These are phyloP conservation scores for Sycophila texana DNA, from an alignment of 2,888 invertebrate genomes.

Conservation along the genomic window DNA sequence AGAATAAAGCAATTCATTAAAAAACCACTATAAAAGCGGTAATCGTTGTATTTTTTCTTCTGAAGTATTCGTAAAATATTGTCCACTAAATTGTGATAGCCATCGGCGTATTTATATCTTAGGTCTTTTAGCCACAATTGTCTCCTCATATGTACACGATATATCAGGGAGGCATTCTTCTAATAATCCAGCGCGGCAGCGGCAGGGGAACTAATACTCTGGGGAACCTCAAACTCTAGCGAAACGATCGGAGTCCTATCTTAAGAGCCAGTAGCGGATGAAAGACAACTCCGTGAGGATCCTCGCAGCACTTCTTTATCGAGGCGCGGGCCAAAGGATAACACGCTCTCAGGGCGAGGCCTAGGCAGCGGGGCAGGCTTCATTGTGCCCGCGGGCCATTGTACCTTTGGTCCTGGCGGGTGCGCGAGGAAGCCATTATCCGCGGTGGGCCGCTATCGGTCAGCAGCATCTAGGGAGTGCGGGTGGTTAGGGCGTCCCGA, in stretches of 20 bases:
- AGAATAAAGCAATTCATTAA: no score
- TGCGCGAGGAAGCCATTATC: conserved; percentile 64
- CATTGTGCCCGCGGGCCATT: conserved; percentile 32
- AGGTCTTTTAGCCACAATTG: background rate
- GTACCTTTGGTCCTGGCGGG: conserved; percentile 1
- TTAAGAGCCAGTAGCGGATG: background rate
- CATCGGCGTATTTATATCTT: conserved; percentile 6
- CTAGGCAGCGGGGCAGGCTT: background rate
- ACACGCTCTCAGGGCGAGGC: background rate
- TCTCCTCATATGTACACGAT: no score
- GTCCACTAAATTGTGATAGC: background rate
- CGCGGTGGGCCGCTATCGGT: conserved; percentile 67
- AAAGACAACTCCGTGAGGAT: conserved; percentile 3
- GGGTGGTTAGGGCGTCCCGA: conserved; percentile 23
- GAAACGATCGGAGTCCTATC: no score
- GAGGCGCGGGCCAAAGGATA: background rate
- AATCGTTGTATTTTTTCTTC: no score
- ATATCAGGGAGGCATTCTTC: conserved; percentile 3
- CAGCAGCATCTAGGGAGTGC: conserved; percentile 63
- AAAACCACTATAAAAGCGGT: no score
- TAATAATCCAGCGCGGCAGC: conserved; percentile 31
- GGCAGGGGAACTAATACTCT: conserved; percentile 1
- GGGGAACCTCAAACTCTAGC: no score
- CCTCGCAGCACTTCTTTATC: no score
- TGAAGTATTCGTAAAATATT: no score